Evolutionary conservation across 2,113 vertebrate species (phyloP), one percentile per base, ranked within the genome.

Genomic region (Heterotis niloticus): DNA sequence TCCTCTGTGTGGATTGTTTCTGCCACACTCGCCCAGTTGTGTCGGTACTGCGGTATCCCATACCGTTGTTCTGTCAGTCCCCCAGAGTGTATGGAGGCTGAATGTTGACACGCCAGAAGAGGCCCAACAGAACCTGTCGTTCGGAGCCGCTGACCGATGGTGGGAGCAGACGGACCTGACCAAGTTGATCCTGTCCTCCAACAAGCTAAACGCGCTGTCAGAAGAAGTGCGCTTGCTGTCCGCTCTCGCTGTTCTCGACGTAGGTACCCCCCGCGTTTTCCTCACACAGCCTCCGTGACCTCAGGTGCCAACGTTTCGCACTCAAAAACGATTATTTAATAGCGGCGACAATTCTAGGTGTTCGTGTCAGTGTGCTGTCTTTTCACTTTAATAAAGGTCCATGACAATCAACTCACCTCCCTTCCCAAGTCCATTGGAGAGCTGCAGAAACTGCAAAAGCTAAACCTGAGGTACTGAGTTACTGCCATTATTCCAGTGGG

Each of bases 121-220:
- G 44, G 94, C 94, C 0, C 84, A 91, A 44, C 91, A 94, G 71
- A 92, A 94, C 64, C 79, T 96, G 14, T 93, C 94, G 0, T 99
- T 98, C 0, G 88, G 88, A 54, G 87, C 87, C 0, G 86, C 89
- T 0, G 96, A 98, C 20, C 92, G 95, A 44, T 99, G 98, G 98
- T 99, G 97, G 98, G 98, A 99, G 26, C 96, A 98, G 85, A 96
- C 92, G 0, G 97, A 99, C 71, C 92, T 99, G 66, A 95, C 91
- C 77, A 99, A 97, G 84, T 90, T 99, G 18, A 90, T 97, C 34
- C 88, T 99, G 1, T 94, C 97, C 14, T 98, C 95, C 62, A 99
- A 99, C 88, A 93, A 94, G 64, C 93, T 99, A n/a, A 90, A 91
- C 64, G 76, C 82, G 1, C 89, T 99, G 5, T 94, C 95, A 0